Evolutionary conservation across 2,797 vertebrate genomes (phyloP).

Genomic region (Hapalemur alaotrensis): DNA sequence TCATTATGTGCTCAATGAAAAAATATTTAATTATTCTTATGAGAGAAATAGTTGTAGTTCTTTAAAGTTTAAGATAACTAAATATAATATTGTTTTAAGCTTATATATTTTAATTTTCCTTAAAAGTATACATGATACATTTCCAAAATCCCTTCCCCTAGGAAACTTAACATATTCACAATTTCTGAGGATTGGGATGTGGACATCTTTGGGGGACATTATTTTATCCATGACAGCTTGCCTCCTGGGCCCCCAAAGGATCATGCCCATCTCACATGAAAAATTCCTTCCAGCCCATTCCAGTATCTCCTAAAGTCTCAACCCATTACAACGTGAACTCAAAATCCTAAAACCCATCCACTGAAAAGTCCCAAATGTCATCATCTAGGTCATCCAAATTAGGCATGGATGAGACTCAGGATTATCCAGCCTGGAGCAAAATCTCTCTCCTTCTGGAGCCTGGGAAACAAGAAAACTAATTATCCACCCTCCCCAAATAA

Average conservation of each 20-base stretch:
- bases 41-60: not conserved
- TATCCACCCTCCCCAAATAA: not conserved
- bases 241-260: not conserved
- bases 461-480: too few species aligned
- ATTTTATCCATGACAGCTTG: fast-evolving
- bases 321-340: not conserved
- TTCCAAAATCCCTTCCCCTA: not conserved
- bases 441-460: not conserved
- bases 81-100: not conserved
- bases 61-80: not conserved
- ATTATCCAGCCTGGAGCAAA: not conserved
- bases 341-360: not conserved
- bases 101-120: not conserved
- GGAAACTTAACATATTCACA: not conserved
- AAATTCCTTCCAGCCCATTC: not conserved
- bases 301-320: not conserved
- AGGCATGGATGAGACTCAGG: not conserved
- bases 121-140: not conserved
- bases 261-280: fast-evolving
- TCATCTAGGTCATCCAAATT: too few species aligned
- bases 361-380: not conserved
- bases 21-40: not conserved
- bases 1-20: not conserved
- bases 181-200: not conserved
- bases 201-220: not conserved